Evolutionary conservation across 2,888 invertebrate genomes (phyloP).

Genomic region (Boloria selene): DNA sequence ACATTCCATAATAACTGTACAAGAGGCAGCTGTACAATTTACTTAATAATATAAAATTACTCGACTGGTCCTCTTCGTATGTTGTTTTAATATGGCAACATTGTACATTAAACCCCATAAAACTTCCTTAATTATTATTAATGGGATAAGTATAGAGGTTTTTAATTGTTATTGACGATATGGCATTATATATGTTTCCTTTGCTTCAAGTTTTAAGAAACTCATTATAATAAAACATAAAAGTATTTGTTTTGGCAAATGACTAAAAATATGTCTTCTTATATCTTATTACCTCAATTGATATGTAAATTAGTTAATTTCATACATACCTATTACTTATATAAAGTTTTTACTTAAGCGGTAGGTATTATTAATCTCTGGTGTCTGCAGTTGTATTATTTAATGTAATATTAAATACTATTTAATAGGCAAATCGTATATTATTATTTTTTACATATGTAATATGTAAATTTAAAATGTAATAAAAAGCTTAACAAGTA

Average conservation of each 20-base stretch:
- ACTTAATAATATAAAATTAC: constrained; percentile 74
- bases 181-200: constrained; percentile 4
- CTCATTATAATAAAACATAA: neutral
- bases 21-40: constrained; percentile 65
- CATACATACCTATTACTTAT: neutral
- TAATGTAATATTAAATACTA: no score
- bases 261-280: no score
- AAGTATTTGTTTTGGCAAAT: no score
- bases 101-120: constrained; percentile 28
- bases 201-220: neutral
- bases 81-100: constrained; percentile 31
- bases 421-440: no score
- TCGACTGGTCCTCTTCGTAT: constrained; percentile 51
- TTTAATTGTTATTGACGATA: constrained; percentile 23
- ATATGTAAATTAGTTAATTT: neutral
- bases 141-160: constrained; percentile 20
- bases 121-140: constrained; percentile 26
- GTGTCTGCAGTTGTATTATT: no score
- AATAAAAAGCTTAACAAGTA: no score
- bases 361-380: no score
- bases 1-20: constrained; percentile 67
- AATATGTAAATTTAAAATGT: no score
- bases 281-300: no score
- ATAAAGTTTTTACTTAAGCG: no score
- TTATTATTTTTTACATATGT: no score